Conservation (phyloP, 1,140 invertebrate genomes). For the Diprion similis region DNA sequence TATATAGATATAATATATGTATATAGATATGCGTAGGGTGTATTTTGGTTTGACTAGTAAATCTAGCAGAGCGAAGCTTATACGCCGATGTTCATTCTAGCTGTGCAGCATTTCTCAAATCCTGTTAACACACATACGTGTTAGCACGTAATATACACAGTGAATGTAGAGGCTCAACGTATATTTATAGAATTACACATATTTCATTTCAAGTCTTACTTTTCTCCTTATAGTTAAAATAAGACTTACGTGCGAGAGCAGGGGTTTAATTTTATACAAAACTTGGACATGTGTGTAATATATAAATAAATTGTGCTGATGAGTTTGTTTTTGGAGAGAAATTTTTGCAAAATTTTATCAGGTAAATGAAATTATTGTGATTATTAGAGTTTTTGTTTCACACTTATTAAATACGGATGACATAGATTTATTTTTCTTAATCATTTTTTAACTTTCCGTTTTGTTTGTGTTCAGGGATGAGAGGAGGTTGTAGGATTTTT, state of each 20-base stretch:
- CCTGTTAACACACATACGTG: background rate
- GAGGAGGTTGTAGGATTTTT: too few species aligned
- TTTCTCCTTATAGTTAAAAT: background rate
- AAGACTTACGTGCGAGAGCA: background rate
- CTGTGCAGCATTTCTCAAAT: background rate
- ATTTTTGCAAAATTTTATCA: too few species aligned
- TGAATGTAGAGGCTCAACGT: background rate
- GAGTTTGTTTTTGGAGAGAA: too few species aligned
- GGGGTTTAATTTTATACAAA: background rate
- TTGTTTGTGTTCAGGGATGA: too few species aligned
- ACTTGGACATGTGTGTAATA: background rate
- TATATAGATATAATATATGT: too few species aligned
- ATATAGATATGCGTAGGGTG: background rate
- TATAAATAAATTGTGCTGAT: too few species aligned
- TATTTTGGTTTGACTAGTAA: background rate
- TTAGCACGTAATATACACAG: constrained; percentile 7
- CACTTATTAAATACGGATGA: background rate
- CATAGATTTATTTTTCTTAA: background rate
- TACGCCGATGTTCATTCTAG: too few species aligned
- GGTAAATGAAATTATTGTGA: too few species aligned
- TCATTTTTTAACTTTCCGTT: background rate
- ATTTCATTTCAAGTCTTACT: background rate
- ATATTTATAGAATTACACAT: background rate
- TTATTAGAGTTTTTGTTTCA: too few species aligned
- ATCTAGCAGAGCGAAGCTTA: background rate